These are phyloP conservation scores for Callaeas wilsoni DNA, from an alignment of 2,113 vertebrate species.

Conservation along the genomic window DNA sequence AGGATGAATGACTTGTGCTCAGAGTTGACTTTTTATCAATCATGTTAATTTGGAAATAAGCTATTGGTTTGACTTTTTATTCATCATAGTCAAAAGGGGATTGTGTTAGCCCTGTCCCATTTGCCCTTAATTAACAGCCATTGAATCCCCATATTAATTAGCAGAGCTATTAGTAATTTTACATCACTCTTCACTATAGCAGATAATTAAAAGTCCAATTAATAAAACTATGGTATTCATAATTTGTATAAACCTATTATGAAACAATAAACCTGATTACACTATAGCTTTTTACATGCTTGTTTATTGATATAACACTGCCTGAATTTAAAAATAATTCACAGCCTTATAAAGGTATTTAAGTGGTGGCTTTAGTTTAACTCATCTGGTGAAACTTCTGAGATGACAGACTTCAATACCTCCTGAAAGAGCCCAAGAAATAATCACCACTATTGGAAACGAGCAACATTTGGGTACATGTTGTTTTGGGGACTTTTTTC, in stretches of 20 bases:
- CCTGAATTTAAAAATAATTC: conserved; percentile 14
- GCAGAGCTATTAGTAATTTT: conserved; percentile 86
- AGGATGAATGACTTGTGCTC: conserved; percentile 51
- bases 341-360: background rate
- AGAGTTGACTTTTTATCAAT: conserved; percentile 76
- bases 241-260: conserved; percentile 80
- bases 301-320: conserved; percentile 7
- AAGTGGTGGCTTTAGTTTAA: background rate
- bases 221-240: conserved; percentile 84
- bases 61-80: conserved; percentile 84
- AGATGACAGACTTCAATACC: background rate
- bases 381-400: background rate
- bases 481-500: background rate
- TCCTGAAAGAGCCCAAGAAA: background rate
- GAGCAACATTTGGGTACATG: background rate
- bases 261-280: conserved; percentile 64
- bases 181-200: conserved; percentile 83
- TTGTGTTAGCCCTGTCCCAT: conserved; percentile 82
- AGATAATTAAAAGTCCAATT: conserved; percentile 88
- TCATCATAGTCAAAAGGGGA: conserved; percentile 79
- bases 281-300: conserved; percentile 10
- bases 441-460: background rate
- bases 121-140: conserved; percentile 94
- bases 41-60: conserved; percentile 82
- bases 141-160: conserved; percentile 92